Evolutionary conservation across 2,113 vertebrate genomes (phyloP), one percentile per base, ranked within the genome.

Genomic region (Etheostoma spectabile): DNA sequence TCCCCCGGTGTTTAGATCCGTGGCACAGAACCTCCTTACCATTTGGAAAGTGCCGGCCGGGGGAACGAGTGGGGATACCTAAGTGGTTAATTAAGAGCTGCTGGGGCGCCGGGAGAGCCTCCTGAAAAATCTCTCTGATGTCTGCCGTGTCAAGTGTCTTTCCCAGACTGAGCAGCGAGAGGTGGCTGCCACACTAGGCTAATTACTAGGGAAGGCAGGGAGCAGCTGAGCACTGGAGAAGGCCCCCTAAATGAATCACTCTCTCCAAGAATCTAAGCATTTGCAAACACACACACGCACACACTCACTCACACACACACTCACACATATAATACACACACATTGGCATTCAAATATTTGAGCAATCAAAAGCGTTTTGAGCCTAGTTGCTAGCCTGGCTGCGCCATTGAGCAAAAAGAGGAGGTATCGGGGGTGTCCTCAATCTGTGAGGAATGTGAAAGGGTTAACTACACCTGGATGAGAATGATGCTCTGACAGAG

Each of bases 11-110:
- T 97, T 98, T 97, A 97, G 97, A 97, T 96, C 96, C 95, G 79
- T 95, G 91, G 95, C 92, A 94, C 96, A 96, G 95, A 92, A 90
- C 96, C 97, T 93, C 92, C 96, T 95, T 93, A 96, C 96, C 96
- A 96, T 97, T 97, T 97, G 97, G 96, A 97, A 96, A 96, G 96
- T 94, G 95, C 95, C 94, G 95, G 93, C 95, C 95, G 95, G 96
- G 90, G 85, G 90, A 96, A 95, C 93, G 96, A 96, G 96, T 84
- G 96, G 96, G 95, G 96, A 96, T 96, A 98, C 97, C 98, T 99
- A 98, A 99, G 97, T 99, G 98, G 96, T 99, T 99, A 99, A 99
- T 99, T 99, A 99, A 97, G 97, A 98, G 97, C 97, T 97, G 96
- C 97, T 97, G 97, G 96, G 97, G 96, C 95, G 94, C 97, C 95